Evolutionary conservation across 2,888 invertebrate genomes (phyloP).

Genomic region (Xiphydria camelus): DNA sequence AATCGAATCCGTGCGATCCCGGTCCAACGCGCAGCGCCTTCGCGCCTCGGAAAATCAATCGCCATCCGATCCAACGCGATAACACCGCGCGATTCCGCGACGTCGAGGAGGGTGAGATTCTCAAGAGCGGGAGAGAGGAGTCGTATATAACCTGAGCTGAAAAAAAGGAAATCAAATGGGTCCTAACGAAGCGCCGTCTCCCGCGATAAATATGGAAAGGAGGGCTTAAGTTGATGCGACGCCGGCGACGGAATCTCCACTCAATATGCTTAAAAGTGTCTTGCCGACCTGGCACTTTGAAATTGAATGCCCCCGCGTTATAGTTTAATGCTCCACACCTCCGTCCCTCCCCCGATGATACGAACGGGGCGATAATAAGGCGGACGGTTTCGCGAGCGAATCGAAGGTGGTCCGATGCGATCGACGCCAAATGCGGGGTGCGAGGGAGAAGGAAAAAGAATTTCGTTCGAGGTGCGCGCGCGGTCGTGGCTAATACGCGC

Average conservation of each 20-base stretch:
- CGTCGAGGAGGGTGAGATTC: too few species aligned
- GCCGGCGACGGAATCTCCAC: constrained; percentile 17
- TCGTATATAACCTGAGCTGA: constrained; percentile 15
- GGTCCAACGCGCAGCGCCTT: too few species aligned
- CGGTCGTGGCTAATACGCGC: constrained; percentile 39
- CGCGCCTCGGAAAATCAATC: too few species aligned
- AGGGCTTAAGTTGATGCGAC: constrained; percentile 44
- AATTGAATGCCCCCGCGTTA: constrained; percentile 43
- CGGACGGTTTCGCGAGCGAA: too few species aligned
- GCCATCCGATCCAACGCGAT: too few species aligned
- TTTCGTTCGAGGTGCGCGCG: too few species aligned
- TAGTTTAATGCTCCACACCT: constrained; percentile 29
- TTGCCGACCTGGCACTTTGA: constrained; percentile 46
- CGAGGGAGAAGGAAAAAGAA: background rate
- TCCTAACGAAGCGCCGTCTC: constrained; percentile 33
- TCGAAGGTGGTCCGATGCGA: too few species aligned
- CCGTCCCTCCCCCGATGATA: too few species aligned
- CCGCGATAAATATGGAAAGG: constrained; percentile 48
- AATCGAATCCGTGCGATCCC: too few species aligned
- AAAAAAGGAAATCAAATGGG: constrained; percentile 29
- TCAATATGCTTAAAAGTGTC: constrained; percentile 52
- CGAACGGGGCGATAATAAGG: too few species aligned
- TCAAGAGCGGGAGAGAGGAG: too few species aligned
- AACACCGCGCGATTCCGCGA: constrained; percentile 1
- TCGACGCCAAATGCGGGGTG: background rate